Percentiles rank a stretch among this genome's conserved stretches.
These are phyloP conservation scores for Gymnoscopelus braueri DNA, from an alignment of 2,797 vertebrate species.

Conservation along the genomic window DNA sequence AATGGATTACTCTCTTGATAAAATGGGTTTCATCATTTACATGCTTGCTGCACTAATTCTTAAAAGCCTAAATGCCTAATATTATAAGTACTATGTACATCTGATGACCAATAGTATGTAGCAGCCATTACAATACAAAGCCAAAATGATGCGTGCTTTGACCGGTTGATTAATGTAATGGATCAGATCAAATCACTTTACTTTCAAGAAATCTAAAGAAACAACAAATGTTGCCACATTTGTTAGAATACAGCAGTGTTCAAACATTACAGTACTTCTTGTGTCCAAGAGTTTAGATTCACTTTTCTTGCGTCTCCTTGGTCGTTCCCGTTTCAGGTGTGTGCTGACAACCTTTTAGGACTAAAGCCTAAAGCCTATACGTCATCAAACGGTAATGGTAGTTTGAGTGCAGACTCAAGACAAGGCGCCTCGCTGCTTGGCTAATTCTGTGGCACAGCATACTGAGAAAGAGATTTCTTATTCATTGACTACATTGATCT, in stretches of 20 bases:
- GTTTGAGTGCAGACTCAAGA: too few relatives aligned
- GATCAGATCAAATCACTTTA: slow-evolving; percentile 22
- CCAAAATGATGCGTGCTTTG: slow-evolving; percentile 43
- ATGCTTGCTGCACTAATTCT: slow-evolving; percentile 62
- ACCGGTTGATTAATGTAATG: slow-evolving; percentile 9
- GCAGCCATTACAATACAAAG: slow-evolving; percentile 54
- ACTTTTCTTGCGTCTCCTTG: slow-evolving; percentile 20
- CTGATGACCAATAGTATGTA: slow-evolving; percentile 61
- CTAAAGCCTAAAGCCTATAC: slow-evolving; percentile 52
- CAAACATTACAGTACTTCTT: slow-evolving; percentile 19
- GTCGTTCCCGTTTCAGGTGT: slow-evolving; percentile 26
- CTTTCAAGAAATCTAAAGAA: slow-evolving; percentile 1
- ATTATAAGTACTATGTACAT: slow-evolving; percentile 73
- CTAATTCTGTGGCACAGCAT: slow-evolving; percentile 6
- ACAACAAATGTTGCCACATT: slow-evolving; percentile 18
- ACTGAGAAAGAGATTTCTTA: slow-evolving; percentile 22
- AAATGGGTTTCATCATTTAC: slow-evolving; percentile 48
- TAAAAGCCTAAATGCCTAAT: slow-evolving; percentile 61
- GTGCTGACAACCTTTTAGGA: slow-evolving; percentile 53
- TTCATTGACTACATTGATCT: background rate
- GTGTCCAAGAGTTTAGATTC: slow-evolving; percentile 14
- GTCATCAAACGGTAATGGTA: too few relatives aligned
- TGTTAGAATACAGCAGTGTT: slow-evolving; percentile 21
- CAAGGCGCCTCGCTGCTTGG: background rate
- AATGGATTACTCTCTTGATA: slow-evolving; percentile 21